Evolutionary conservation across 2,888 invertebrate species (phyloP).

Genomic region (Stomorhina lunata): DNA sequence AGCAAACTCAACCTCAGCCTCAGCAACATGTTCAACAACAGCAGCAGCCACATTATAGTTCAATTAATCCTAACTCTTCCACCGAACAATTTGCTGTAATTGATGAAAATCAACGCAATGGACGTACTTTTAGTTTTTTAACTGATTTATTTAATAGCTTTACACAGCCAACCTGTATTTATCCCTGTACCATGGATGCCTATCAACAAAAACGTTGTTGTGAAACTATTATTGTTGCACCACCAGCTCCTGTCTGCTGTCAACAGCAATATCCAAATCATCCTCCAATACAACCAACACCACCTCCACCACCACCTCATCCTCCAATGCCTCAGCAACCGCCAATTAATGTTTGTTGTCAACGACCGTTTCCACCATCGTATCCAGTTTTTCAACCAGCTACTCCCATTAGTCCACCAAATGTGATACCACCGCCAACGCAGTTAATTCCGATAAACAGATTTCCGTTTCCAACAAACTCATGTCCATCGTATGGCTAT

Average conservation of each 20-base stretch:
- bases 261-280: constrained; percentile 13
- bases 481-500: constrained; percentile 71
- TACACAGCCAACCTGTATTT: constrained; percentile 67
- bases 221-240: constrained; percentile 62
- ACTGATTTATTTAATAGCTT: constrained; percentile 70
- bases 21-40: constrained; percentile 7
- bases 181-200: constrained; percentile 73
- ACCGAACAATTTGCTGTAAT: constrained; percentile 71
- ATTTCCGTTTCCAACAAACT: constrained; percentile 67
- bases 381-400: constrained; percentile 45
- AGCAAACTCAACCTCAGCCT: background rate
- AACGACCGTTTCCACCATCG: constrained; percentile 44
- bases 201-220: constrained; percentile 73
- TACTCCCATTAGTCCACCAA: constrained; percentile 26
- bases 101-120: constrained; percentile 70
- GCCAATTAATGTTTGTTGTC: constrained; percentile 57
- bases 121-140: constrained; percentile 71
- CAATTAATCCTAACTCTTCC: constrained; percentile 61
- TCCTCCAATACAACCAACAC: constrained; percentile 9
- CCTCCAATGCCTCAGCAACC: constrained; percentile 64
- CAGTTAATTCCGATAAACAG: constrained; percentile 28
- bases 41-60: constrained; percentile 19
- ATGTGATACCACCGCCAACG: constrained; percentile 52
- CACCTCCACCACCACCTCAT: constrained; percentile 59
- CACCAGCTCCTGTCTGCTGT: constrained; percentile 60